Percentiles rank a stretch among this genome's conserved stretches.
Evolutionary conservation across 23 tunicate species (phyloP).

Genomic region (Ascidia mentula): DNA sequence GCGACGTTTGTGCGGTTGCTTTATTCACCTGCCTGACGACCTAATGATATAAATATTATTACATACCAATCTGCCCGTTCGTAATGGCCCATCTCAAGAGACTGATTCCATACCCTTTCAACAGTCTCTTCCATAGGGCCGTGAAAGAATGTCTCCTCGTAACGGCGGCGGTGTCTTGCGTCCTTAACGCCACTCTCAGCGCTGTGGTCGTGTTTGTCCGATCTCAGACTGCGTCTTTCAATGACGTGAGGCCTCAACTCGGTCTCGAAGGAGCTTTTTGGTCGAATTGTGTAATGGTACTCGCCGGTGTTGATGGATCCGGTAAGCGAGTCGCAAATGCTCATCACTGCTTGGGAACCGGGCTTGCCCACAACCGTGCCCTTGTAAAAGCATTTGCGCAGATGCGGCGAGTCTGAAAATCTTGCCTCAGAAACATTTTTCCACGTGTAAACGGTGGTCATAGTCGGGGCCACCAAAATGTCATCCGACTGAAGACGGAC

Average conservation of each 20-base stretch:
- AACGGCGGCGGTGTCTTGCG: slow-evolving; percentile 36
- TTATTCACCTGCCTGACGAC: not conserved
- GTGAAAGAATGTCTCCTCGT: slow-evolving; percentile 47
- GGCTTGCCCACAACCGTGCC: slow-evolving; percentile 67
- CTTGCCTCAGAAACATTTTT: slow-evolving; percentile 25
- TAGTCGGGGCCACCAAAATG: slow-evolving; percentile 63
- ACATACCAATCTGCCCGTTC: too few relatives aligned
- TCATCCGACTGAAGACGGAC: slow-evolving; percentile 52
- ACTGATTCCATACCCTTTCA: not conserved
- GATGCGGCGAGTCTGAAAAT: not conserved
- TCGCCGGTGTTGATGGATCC: slow-evolving; percentile 71
- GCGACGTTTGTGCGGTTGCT: not conserved
- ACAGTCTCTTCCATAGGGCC: slow-evolving; percentile 25
- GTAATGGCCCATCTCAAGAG: too few relatives aligned
- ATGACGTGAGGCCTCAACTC: slow-evolving; percentile 48
- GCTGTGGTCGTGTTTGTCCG: slow-evolving; percentile 5
- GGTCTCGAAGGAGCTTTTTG: not conserved
- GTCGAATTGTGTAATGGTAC: slow-evolving; percentile 56
- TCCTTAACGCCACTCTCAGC: slow-evolving; percentile 70
- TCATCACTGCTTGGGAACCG: slow-evolving; percentile 58
- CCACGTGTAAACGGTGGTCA: slow-evolving; percentile 51
- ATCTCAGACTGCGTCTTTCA: slow-evolving; percentile 51
- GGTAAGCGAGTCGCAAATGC: slow-evolving; percentile 80
- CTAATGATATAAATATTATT: too few relatives aligned
- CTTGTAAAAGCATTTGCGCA: slow-evolving; percentile 79